Base-by-base conservation (phyloP, 2,888 invertebrate genomes). In the Sicus ferrugineus region DNA sequence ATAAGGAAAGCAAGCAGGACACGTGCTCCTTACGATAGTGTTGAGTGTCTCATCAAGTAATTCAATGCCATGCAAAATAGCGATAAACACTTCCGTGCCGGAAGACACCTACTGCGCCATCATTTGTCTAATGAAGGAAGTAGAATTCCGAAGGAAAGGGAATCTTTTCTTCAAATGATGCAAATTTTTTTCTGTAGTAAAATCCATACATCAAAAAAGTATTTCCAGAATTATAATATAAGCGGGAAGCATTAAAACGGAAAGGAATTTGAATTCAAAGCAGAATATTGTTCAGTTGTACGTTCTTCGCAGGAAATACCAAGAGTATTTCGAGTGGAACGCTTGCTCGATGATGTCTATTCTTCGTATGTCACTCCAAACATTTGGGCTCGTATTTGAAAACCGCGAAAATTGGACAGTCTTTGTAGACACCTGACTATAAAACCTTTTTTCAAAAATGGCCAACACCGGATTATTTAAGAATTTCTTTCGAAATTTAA, bases 51-150 rank as follows among this genome's bases (percentile, higher is more conserved):
- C 16, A n/a, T 23, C 42, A 63, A 30, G 26, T 28, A 50, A 50
- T 48, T 14, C 50, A 30, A 64, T 46, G 63, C 31, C 21, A 64
- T 50, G 30, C 38, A 50, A 28, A 52, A 34, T 34, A 26, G 16
- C 11, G 14, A 66, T 11, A n/a, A 31, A 56, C 66, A 66, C 56
- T 66, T 66, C 66, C 66, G 66, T 56, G 28, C 56, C 38, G 46
- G 56, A 66, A 66, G 66, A 66, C 66, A 66, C 66, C 66, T 66
- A 66, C 66, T 66, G 66, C 66, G 66, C 30, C 38, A 54, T 54
- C 19, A 9, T 38, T 28, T 56, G 14, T 30, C n/a, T 28, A 23
- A 23, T 28, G 26, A 56, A 56, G 56, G 42, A 66, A 66, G 65
- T 38, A 42, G 42, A 21, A 58, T 66, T 56, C 30, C 42, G 42